These are phyloP conservation scores for Phthorimaea operculella DNA, from an alignment of 1,140 invertebrate genomes.

Conservation along the genomic window DNA sequence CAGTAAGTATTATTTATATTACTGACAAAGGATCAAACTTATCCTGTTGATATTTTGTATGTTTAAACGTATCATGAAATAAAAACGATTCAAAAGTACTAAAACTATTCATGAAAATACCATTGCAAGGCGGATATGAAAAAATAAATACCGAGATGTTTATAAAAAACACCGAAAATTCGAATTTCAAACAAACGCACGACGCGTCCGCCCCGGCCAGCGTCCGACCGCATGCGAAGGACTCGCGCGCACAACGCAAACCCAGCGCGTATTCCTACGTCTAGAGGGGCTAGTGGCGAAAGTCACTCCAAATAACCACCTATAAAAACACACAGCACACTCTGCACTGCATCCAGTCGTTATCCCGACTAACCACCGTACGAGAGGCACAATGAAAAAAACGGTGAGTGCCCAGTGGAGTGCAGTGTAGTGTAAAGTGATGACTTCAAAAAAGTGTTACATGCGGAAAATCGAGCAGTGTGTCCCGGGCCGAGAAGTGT, in stretches of 20 bases:
- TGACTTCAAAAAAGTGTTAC: constrained; percentile 56
- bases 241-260: constrained; percentile 32
- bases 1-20: no score
- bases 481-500: constrained; percentile 29
- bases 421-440: constrained; percentile 40
- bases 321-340: constrained; percentile 72
- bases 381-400: constrained; percentile 67
- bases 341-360: constrained; percentile 75
- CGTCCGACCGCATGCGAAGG: constrained; percentile 50
- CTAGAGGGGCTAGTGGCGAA: constrained; percentile 62
- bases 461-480: constrained; percentile 17
- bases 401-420: constrained; percentile 67
- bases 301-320: constrained; percentile 63
- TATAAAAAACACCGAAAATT: constrained; percentile 11
- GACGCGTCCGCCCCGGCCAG: constrained; percentile 38
- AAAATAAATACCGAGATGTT: neutral
- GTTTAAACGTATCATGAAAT: no score
- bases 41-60: no score
- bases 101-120: neutral
- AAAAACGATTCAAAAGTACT: no score
- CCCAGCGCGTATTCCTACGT: constrained; percentile 45
- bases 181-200: constrained; percentile 29
- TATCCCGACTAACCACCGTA: constrained; percentile 72
- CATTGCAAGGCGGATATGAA: neutral
- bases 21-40: no score